Conservation (phyloP, 23 tunicate genomes). For the Trididemnum clinides region DNA sequence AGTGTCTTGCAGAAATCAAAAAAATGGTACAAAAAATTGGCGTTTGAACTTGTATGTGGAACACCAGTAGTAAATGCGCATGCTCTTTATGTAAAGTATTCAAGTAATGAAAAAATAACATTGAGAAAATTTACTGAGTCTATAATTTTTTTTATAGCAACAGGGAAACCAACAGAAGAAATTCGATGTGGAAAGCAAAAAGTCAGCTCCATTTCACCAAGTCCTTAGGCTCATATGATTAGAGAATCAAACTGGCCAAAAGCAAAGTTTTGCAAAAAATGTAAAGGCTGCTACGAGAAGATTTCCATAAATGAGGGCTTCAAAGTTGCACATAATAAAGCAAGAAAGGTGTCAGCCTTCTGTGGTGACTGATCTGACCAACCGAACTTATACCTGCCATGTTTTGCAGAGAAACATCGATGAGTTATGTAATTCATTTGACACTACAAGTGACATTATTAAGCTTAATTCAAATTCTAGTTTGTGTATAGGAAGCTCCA, state of each 20-base stretch:
- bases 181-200: background rate
- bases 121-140: background rate
- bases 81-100: too few species aligned
- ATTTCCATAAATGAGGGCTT: background rate
- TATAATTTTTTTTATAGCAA: background rate
- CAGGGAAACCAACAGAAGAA: background rate
- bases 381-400: background rate
- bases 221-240: background rate
- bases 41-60: background rate
- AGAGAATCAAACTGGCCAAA: background rate
- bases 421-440: background rate
- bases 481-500: background rate
- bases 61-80: too few species aligned
- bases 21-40: background rate
- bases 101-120: background rate
- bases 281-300: background rate
- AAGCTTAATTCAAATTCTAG: background rate
- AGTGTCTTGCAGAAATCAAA: background rate
- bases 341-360: background rate
- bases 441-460: background rate
- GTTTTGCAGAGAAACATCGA: background rate
- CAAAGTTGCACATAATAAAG: background rate
- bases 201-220: background rate
- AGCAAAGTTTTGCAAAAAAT: background rate
- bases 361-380: background rate